Conservation (phyloP, 2,888 invertebrate species). For the Drosophila paramelanica region DNA sequence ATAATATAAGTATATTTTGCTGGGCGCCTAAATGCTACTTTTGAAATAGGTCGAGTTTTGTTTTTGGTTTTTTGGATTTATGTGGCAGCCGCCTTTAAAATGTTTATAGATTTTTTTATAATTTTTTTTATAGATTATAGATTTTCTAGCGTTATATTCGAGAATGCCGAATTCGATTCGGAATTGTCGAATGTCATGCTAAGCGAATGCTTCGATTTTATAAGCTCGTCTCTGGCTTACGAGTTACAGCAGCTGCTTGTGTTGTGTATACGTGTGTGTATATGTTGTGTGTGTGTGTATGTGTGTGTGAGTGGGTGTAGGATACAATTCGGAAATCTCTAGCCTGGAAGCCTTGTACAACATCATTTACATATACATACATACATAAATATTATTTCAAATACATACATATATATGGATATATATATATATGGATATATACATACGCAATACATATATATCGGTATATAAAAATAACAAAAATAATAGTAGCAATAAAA, state of each 20-base stretch:
- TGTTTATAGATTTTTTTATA: conserved; percentile 24
- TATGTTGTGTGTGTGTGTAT: conserved; percentile 10
- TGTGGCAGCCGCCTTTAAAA: conserved; percentile 39
- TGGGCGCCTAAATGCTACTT: conserved; percentile 58
- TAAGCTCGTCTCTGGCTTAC: conserved; percentile 58
- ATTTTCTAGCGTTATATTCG: conserved; percentile 52
- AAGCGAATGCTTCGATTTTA: conserved; percentile 67
- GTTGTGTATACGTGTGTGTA: conserved; percentile 25
- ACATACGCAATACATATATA: conserved; percentile 45
- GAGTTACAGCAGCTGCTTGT: conserved; percentile 50
- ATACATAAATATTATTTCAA: conserved; percentile 66
- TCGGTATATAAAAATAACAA: conserved; percentile 77
- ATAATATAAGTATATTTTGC: conserved; percentile 43
- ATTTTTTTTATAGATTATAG: conserved; percentile 27
- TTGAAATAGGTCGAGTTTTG: conserved; percentile 49
- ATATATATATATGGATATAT: conserved; percentile 28
- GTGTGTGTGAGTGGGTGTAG: conserved; percentile 34
- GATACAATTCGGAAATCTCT: conserved; percentile 58
- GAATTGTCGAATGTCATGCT: conserved; percentile 56
- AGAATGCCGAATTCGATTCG: conserved; percentile 73
- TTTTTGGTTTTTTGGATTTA: conserved; percentile 10
- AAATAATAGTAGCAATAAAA: conserved; percentile 79
- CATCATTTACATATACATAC: conserved; percentile 68
- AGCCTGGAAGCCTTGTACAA: conserved; percentile 78
- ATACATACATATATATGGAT: conserved; percentile 64